These are phyloP conservation scores for Egretta garzetta DNA, from an alignment of 2,113 vertebrate species.

Conservation along the genomic window DNA sequence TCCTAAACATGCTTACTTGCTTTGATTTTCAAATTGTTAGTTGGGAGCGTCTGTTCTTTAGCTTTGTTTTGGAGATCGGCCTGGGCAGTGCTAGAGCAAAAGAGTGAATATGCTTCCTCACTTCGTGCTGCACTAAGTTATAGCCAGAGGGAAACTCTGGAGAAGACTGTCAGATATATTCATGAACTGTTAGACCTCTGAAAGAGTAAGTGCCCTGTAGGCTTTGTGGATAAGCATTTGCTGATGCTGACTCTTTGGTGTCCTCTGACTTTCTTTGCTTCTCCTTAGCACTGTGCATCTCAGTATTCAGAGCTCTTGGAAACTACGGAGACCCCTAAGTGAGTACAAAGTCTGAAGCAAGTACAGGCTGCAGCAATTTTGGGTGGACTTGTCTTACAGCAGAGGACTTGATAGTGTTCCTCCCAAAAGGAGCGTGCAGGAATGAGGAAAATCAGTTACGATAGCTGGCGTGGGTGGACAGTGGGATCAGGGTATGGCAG, in stretches of 20 bases:
- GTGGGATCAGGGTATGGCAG: background rate
- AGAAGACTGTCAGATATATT: background rate
- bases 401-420: background rate
- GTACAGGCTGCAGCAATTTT: background rate
- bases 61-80: background rate
- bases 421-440: background rate
- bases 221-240: background rate
- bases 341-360: conserved; percentile 67
- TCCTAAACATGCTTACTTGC: background rate
- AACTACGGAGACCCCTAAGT: conserved; percentile 98
- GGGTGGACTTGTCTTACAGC: background rate
- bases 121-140: background rate
- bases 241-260: background rate
- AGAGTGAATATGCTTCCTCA: background rate
- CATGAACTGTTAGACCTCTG: background rate
- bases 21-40: background rate
- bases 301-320: conserved; percentile 98
- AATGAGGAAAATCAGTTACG: background rate
- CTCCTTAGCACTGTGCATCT: conserved; percentile 93
- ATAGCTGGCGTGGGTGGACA: background rate
- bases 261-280: conserved; percentile 52
- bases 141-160: background rate
- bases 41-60: background rate
- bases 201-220: background rate
- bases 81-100: background rate